Percentiles rank a stretch among this genome's conserved stretches.
Evolutionary conservation across 1,140 invertebrate species (phyloP).

Genomic region (Oryctes rhinoceros): DNA sequence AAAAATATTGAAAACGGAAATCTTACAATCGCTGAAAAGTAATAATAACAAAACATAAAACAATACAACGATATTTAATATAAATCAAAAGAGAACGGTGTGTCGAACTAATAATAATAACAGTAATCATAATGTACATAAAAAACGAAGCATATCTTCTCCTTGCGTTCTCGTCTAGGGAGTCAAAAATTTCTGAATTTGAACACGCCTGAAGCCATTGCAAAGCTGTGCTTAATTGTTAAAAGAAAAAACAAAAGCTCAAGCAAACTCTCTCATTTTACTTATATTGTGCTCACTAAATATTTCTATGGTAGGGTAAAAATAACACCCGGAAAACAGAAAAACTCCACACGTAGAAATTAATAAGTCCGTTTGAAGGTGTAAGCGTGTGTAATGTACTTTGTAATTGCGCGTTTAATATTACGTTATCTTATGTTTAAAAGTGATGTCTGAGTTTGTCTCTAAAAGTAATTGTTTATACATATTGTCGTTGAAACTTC

Average conservation of each 20-base stretch:
- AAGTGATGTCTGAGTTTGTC: background rate
- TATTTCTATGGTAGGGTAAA: background rate
- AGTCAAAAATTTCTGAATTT: constrained; percentile 33
- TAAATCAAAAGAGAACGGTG: background rate
- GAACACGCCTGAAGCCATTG: constrained; percentile 39
- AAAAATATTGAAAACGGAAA: constrained; percentile 22
- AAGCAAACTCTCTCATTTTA: constrained; percentile 38
- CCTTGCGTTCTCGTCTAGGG: constrained; percentile 43
- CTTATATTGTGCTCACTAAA: constrained; percentile 27
- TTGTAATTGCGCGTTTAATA: background rate
- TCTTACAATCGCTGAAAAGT: constrained; percentile 12
- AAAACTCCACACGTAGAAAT: background rate
- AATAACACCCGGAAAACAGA: constrained; percentile 28
- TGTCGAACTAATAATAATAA: constrained; percentile 32
- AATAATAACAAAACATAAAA: constrained; percentile 22
- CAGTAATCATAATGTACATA: constrained; percentile 20
- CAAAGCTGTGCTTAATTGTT: constrained; percentile 37
- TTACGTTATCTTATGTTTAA: background rate
- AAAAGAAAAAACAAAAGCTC: constrained; percentile 37
- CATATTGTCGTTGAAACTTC: constrained; percentile 8
- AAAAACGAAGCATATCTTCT: constrained; percentile 37
- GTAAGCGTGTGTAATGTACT: background rate
- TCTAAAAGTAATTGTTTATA: background rate
- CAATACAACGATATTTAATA: constrained; percentile 26
- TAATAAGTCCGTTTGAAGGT: constrained; percentile 37